Evolutionary conservation across 37 sponge, comb jelly and placozoan species (phyloP).

Genomic region (Haliclona indistincta): DNA sequence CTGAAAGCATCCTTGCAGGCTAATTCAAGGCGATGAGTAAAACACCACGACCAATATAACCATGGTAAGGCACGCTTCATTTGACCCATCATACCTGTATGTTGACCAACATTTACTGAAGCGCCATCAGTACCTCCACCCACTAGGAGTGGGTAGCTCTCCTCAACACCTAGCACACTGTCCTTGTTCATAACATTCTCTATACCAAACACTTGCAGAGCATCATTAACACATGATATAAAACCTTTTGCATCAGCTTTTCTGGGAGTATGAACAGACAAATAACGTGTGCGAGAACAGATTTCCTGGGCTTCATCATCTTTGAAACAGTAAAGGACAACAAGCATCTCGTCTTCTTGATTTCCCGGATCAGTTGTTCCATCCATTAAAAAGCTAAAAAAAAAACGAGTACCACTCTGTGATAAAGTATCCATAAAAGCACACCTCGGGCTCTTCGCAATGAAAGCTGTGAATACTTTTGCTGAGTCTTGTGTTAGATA

Average conservation of each 20-base stretch:
- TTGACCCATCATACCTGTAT: constrained; percentile 55
- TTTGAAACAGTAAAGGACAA: constrained; percentile 26
- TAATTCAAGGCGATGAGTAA: constrained; percentile 54
- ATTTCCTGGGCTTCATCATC: constrained; percentile 26
- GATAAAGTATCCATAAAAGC: constrained; percentile 24
- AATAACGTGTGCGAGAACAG: constrained; percentile 15
- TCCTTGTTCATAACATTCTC: constrained; percentile 18
- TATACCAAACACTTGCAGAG: constrained; percentile 40
- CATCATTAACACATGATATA: constrained; percentile 33
- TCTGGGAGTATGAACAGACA: constrained; percentile 6
- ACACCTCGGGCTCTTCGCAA: constrained; percentile 36
- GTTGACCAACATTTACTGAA: constrained; percentile 47
- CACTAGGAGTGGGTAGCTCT: constrained; percentile 19
- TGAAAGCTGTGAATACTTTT: constrained; percentile 21
- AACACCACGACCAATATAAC: constrained; percentile 67
- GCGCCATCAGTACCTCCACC: constrained; percentile 75
- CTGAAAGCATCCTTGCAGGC: constrained; percentile 52
- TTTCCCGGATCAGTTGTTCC: constrained; percentile 42
- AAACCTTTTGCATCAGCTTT: constrained; percentile 63
- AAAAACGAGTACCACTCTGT: background rate
- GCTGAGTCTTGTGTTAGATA: constrained; percentile 47
- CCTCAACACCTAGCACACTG: constrained; percentile 11
- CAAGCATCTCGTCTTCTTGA: constrained; percentile 55
- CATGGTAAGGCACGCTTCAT: constrained; percentile 44
- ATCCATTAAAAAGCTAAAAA: constrained; percentile 72